Conservation (phyloP, 2,888 invertebrate genomes). For the Morinoia aosen region DNA sequence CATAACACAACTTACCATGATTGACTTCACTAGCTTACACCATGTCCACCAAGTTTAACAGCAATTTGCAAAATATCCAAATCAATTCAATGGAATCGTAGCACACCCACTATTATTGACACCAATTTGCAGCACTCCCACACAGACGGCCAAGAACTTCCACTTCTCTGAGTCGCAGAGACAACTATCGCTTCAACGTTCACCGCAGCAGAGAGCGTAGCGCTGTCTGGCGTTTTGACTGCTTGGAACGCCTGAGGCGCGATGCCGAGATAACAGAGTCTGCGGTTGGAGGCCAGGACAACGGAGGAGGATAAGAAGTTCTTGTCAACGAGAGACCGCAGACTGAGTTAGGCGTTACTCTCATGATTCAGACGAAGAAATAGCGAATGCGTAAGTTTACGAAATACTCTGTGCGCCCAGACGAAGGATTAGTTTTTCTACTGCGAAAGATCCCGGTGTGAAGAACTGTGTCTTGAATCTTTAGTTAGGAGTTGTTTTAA, state of each 20-base stretch:
- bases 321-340: neutral
- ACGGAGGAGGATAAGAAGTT: neutral
- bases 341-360: neutral
- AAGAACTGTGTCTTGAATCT: neutral
- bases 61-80: neutral
- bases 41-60: neutral
- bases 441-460: neutral
- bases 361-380: neutral
- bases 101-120: neutral
- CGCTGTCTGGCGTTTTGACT: neutral
- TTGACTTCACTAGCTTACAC: neutral
- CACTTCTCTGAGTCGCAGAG: neutral
- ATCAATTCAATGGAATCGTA: neutral
- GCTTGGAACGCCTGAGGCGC: neutral
- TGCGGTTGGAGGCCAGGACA: neutral
- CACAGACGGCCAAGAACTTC: neutral
- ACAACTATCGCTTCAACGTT: neutral
- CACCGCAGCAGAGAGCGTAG: neutral
- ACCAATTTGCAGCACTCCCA: neutral
- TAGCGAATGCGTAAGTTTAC: neutral
- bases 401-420: neutral
- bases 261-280: constrained; percentile 12
- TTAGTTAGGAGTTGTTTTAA: neutral
- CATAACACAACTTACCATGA: neutral
- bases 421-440: neutral